phyloP scores from a whole-genome alignment of 2,888 invertebrate species.

The Darwinula stevensoni region DNA sequence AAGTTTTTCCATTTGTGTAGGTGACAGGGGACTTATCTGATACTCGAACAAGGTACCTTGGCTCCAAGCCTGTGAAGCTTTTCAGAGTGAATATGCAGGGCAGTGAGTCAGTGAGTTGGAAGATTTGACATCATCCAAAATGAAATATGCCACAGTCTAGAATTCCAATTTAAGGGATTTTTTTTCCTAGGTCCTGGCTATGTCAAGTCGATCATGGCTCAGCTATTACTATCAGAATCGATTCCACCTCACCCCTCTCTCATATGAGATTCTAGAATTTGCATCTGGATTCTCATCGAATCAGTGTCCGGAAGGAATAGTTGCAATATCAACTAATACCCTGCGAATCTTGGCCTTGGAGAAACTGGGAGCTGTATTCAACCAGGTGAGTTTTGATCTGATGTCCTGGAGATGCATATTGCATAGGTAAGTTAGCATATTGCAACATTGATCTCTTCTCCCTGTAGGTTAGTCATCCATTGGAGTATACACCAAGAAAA shows the following conservation, averaged over 20 bases:
- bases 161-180: conserved; percentile 3
- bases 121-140: background rate
- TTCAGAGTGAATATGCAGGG: conserved; percentile 88
- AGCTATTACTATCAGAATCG: conserved; percentile 91
- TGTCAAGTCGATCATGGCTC: conserved; percentile 91
- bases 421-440: background rate
- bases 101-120: conserved; percentile 44
- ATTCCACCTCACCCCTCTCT: conserved; percentile 76
- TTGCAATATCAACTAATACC: conserved; percentile 93
- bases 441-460: background rate
- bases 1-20: conserved; percentile 16
- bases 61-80: conserved; percentile 77
- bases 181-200: conserved; percentile 37
- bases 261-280: conserved; percentile 86
- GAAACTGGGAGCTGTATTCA: conserved; percentile 93
- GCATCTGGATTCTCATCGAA: conserved; percentile 82
- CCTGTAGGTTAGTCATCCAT: conserved; percentile 37
- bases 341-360: conserved; percentile 86
- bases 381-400: conserved; percentile 28
- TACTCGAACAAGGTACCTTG: conserved; percentile 84
- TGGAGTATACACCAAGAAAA: conserved; percentile 84
- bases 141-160: conserved; percentile 5
- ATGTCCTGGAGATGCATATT: background rate
- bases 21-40: conserved; percentile 70
- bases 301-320: conserved; percentile 97